Conservation (phyloP, 2,113 vertebrate genomes). For the Procavia capensis region DNA sequence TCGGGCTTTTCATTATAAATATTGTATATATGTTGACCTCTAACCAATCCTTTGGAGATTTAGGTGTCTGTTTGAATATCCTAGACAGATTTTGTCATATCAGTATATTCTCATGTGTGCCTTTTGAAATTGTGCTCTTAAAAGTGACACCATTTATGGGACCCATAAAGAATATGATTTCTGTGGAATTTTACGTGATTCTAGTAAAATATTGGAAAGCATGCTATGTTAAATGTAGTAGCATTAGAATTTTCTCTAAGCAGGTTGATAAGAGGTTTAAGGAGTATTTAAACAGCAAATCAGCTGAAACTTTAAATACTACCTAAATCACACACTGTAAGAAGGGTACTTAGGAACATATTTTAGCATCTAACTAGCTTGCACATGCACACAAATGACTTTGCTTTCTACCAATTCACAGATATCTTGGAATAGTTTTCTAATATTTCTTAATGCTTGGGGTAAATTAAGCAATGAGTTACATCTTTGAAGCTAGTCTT, state of each 20-base stretch:
- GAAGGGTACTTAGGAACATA: neutral
- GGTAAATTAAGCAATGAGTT: neutral
- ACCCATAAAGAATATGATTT: slow-evolving; percentile 78
- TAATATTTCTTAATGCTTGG: neutral
- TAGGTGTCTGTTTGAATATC: slow-evolving; percentile 74
- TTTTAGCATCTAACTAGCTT: neutral
- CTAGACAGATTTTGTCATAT: slow-evolving; percentile 70
- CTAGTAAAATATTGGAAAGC: slow-evolving; percentile 68
- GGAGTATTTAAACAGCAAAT: neutral
- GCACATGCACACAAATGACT: neutral
- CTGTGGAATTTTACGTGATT: slow-evolving; percentile 72
- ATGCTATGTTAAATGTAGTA: slow-evolving; percentile 49
- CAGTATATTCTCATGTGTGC: slow-evolving; percentile 72
- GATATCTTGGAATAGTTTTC: neutral
- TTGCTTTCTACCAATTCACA: neutral
- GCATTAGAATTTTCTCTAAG: neutral
- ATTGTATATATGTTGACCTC: slow-evolving; percentile 75
- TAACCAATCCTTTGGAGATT: slow-evolving; percentile 62
- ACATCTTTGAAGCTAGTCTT: neutral
- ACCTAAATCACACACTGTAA: neutral
- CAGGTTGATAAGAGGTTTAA: slow-evolving; percentile 38
- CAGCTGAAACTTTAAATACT: neutral
- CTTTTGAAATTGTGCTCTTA: slow-evolving; percentile 78
- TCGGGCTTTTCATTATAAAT: slow-evolving; percentile 76
- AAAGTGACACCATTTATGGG: slow-evolving; percentile 81